Conservation (phyloP, 2,113 vertebrate species). For the Limanda limanda region DNA sequence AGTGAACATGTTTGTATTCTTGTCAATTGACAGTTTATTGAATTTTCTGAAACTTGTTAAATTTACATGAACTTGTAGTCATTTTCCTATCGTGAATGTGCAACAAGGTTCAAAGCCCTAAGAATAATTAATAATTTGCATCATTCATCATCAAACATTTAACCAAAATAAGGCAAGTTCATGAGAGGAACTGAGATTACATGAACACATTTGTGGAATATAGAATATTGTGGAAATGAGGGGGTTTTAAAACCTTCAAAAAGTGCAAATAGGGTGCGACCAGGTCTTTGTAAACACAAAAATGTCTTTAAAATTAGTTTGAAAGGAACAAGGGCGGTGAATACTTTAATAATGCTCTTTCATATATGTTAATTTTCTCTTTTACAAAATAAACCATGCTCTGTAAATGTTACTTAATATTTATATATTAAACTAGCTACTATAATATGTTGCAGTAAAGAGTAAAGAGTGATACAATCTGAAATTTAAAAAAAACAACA, state of each 20-base stretch:
- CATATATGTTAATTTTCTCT: no score
- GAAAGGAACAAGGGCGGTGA: no score
- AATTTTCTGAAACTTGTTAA: conserved; percentile 5
- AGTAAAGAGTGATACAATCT: conserved; percentile 4
- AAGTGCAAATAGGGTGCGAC: no score
- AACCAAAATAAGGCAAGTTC: conserved; percentile 7
- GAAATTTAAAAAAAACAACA: conserved; percentile 4
- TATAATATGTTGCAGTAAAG: conserved; percentile 12
- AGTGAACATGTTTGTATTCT: background rate
- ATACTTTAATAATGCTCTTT: no score
- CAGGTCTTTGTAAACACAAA: no score
- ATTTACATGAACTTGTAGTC: conserved; percentile 19
- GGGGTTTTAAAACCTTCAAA: no score
- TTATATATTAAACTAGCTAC: conserved; percentile 1
- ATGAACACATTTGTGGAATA: conserved; percentile 14
- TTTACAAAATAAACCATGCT: no score
- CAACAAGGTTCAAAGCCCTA: background rate
- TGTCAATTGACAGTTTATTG: conserved; percentile 43
- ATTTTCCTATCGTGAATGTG: background rate
- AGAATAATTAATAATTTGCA: no score
- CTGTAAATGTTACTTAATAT: background rate
- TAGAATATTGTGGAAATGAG: background rate
- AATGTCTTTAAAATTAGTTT: no score
- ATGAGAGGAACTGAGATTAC: conserved; percentile 1
- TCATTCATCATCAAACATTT: background rate